Evolutionary conservation across 2,113 vertebrate species (phyloP).

Genomic region (Forbesichthys agassizii): DNA sequence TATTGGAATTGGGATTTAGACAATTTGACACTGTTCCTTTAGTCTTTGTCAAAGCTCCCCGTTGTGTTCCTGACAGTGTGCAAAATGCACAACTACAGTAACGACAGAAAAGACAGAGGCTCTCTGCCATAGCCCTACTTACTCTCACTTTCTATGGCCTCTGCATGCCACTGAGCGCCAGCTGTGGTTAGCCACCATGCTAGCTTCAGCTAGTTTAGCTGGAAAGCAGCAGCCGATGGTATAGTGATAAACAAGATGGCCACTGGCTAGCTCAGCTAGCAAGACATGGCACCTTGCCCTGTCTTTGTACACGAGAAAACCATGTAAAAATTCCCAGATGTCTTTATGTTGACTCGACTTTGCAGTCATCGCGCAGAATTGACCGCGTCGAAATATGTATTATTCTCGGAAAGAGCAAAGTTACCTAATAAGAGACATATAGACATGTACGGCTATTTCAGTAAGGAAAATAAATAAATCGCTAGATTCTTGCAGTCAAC

Average conservation of each 20-base stretch:
- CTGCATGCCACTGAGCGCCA: constrained; percentile 39
- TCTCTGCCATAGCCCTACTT: constrained; percentile 31
- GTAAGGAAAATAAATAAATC: constrained; percentile 24
- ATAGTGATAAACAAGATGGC: constrained; percentile 79
- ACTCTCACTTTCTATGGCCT: constrained; percentile 14
- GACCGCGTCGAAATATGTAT: background rate
- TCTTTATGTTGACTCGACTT: background rate
- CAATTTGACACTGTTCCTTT: constrained; percentile 29
- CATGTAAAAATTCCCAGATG: background rate
- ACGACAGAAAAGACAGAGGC: constrained; percentile 17
- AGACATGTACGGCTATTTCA: constrained; percentile 3
- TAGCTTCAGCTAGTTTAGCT: constrained; percentile 31
- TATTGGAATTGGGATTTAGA: background rate
- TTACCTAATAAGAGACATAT: background rate
- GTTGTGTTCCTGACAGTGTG: constrained; percentile 20
- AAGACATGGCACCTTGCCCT: constrained; percentile 62
- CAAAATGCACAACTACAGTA: constrained; percentile 8
- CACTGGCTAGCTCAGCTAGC: constrained; percentile 67
- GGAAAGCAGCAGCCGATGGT: constrained; percentile 32
- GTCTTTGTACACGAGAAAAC: constrained; percentile 63
- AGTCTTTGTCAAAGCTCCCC: constrained; percentile 35
- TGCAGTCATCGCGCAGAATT: background rate
- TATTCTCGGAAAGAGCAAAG: background rate
- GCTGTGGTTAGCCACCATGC: constrained; percentile 18
- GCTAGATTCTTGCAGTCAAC: constrained; percentile 39